These are phyloP conservation scores for Pogonocichla stellata DNA, from an alignment of 2,113 vertebrate species.

Conservation along the genomic window DNA sequence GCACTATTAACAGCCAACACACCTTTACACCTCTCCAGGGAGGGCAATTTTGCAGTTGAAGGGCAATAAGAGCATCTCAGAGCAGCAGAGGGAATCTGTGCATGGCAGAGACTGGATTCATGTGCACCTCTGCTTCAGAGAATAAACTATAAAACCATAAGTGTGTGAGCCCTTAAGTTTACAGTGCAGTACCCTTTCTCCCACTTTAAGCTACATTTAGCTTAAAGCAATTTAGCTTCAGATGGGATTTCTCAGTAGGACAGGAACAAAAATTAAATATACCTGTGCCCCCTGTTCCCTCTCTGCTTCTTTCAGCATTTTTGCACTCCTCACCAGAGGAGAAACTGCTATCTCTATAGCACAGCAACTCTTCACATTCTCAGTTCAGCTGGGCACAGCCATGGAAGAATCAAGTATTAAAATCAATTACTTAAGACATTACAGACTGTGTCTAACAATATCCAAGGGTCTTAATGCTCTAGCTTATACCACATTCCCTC, in stretches of 20 bases:
- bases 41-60: background rate
- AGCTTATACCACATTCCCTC: background rate
- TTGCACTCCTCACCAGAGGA: background rate
- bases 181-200: background rate
- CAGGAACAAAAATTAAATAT: background rate
- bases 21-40: constrained; percentile 24
- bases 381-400: background rate
- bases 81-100: background rate
- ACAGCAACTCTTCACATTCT: background rate
- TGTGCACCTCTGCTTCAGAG: background rate
- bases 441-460: background rate
- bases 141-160: background rate
- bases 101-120: background rate
- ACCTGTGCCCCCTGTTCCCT: background rate
- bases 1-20: constrained; percentile 11
- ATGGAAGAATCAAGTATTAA: background rate
- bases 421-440: background rate
- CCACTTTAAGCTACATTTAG: background rate
- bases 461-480: background rate
- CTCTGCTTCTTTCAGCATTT: constrained; percentile 3
- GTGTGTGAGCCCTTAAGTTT: background rate
- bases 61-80: background rate
- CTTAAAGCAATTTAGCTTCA: background rate
- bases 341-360: background rate
- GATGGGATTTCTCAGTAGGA: background rate